Conservation (phyloP, 2,888 invertebrate species). For the Orthosia gracilis region DNA sequence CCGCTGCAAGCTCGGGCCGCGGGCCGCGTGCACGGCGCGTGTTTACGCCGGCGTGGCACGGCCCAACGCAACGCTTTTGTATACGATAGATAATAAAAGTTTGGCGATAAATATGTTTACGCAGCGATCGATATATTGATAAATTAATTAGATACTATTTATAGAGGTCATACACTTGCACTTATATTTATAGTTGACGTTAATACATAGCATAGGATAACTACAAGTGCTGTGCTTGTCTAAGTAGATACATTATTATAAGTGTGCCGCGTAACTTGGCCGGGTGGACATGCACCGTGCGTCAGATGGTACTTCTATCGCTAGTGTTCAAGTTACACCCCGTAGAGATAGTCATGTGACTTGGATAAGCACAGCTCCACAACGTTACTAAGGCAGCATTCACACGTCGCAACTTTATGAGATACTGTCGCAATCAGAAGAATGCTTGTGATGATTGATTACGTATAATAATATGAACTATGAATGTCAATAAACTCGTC, state of each 20-base stretch:
- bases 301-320: background rate
- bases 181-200: conserved; percentile 67
- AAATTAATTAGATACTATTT: conserved; percentile 56
- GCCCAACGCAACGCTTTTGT: conserved; percentile 65
- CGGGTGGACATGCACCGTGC: background rate
- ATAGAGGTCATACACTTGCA: conserved; percentile 51
- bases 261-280: background rate
- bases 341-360: background rate
- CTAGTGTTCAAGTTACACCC: background rate
- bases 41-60: conserved; percentile 1
- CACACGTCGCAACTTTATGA: conserved; percentile 32
- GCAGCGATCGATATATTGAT: conserved; percentile 58
- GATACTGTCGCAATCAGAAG: conserved; percentile 13
- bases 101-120: conserved; percentile 64
- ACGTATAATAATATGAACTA: conserved; percentile 26
- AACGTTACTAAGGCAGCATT: conserved; percentile 45
- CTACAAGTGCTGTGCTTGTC: conserved; percentile 17
- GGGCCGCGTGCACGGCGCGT: conserved; percentile 14
- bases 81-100: conserved; percentile 69
- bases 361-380: conserved; percentile 19
- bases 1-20: conserved; percentile 70
- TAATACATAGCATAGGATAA: conserved; percentile 34
- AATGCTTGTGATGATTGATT: conserved; percentile 35
- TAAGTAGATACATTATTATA: conserved; percentile 1
- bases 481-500: conserved; percentile 4